Conservation (phyloP, 2,888 invertebrate genomes). For the Melolontha melolontha region DNA sequence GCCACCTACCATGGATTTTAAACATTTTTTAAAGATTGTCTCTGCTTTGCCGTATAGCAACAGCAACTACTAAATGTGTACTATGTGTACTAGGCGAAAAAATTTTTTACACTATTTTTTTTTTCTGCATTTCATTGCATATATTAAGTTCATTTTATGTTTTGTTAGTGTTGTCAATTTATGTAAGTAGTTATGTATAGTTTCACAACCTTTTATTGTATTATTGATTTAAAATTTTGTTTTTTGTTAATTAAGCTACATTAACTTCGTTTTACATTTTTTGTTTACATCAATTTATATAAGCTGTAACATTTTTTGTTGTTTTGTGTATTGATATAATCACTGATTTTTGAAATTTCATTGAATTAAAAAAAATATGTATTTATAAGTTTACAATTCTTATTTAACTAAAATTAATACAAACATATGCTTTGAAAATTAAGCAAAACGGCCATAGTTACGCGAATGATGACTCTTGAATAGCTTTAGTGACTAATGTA, state of each 20-base stretch:
- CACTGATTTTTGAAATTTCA: conserved; percentile 2
- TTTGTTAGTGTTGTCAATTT: conserved; percentile 20
- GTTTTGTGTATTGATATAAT: conserved; percentile 3
- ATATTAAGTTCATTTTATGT: neutral
- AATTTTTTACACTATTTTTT: conserved; percentile 39
- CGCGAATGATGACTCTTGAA: too few relatives aligned
- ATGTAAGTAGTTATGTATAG: conserved; percentile 4
- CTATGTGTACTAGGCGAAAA: conserved; percentile 41
- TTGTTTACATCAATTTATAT: conserved; percentile 41
- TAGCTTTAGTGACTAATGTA: too few relatives aligned
- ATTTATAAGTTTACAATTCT: too few relatives aligned
- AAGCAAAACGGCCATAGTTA: too few relatives aligned
- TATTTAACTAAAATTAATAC: too few relatives aligned
- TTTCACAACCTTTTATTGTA: conserved; percentile 60
- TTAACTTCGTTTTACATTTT: conserved; percentile 41
- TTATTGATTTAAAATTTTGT: conserved; percentile 56
- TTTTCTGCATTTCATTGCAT: conserved; percentile 32
- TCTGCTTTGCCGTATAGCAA: conserved; percentile 46
- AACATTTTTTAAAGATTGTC: conserved; percentile 45
- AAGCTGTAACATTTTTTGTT: conserved; percentile 6
- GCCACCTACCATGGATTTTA: conserved; percentile 26
- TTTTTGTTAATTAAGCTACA: conserved; percentile 17
- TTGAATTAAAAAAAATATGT: neutral
- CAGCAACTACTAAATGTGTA: conserved; percentile 42
- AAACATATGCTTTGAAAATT: too few relatives aligned